These are phyloP conservation scores for Callinectes sapidus DNA, from an alignment of 2,888 invertebrate species.

Conservation along the genomic window DNA sequence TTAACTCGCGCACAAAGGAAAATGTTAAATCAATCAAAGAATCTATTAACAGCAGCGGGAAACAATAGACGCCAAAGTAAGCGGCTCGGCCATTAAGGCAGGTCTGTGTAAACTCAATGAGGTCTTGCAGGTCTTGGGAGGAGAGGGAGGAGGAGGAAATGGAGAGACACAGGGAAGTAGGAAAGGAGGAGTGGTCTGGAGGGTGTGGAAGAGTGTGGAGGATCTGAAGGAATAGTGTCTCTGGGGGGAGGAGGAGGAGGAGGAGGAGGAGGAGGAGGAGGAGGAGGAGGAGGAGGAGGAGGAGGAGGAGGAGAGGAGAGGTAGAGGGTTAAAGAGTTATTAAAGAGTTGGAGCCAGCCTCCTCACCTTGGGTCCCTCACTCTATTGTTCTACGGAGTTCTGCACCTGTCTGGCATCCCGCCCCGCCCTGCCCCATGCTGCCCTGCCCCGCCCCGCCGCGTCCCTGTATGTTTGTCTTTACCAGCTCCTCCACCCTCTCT, in stretches of 20 bases:
- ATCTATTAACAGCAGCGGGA: conserved; percentile 24
- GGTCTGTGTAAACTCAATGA: conserved; percentile 22
- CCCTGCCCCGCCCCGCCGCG: background rate
- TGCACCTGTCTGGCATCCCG: background rate
- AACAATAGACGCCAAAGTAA: conserved; percentile 34
- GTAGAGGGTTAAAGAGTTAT: conserved; percentile 17
- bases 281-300: background rate
- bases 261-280: no score
- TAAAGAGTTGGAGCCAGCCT: conserved; percentile 22
- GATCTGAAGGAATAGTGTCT: background rate
- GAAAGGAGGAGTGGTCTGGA: background rate
- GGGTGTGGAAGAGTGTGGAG: background rate
- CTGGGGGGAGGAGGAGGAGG: background rate
- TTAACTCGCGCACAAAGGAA: background rate
- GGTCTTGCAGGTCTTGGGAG: background rate
- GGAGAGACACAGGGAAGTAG: background rate
- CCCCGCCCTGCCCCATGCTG: background rate
- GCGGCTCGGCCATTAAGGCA: conserved; percentile 23
- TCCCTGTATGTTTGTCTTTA: conserved; percentile 15
- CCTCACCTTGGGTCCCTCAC: conserved; percentile 6
- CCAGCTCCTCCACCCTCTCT: conserved; percentile 10
- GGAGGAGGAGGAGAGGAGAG: background rate
- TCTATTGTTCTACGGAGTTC: conserved; percentile 4
- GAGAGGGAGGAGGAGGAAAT: background rate
- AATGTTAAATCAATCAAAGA: conserved; percentile 36